phyloP scores from a whole-genome alignment of 1,140 invertebrate genomes.

The Procambarus virginalis region DNA sequence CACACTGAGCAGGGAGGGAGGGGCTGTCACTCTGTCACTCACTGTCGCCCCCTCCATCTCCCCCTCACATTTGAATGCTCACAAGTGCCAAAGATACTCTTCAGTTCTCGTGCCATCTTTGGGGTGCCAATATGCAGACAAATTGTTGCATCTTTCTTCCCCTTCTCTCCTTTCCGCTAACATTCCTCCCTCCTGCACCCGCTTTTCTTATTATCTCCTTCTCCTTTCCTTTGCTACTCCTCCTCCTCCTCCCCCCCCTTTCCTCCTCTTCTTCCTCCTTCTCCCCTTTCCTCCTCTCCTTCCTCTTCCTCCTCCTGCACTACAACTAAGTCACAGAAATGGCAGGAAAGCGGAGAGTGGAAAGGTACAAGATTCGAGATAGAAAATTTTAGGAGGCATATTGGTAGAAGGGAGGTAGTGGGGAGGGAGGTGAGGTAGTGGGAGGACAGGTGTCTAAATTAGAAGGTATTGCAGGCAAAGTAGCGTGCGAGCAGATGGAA shows the following conservation, averaged over 20 bases:
- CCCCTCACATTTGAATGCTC: background rate
- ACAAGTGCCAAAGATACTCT: conserved; percentile 1
- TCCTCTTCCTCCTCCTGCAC: too few relatives aligned
- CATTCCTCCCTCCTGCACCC: background rate
- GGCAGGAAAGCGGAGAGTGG: too few relatives aligned
- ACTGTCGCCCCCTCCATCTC: background rate
- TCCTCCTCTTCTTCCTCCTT: too few relatives aligned
- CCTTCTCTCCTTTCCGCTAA: background rate
- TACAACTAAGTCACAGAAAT: too few relatives aligned
- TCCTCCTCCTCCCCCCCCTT: background rate
- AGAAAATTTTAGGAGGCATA: too few relatives aligned
- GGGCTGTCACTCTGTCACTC: too few relatives aligned
- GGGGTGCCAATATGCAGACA: conserved; percentile 48
- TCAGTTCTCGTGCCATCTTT: background rate
- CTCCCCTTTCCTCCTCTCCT: too few relatives aligned
- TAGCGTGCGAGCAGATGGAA: conserved; percentile 5
- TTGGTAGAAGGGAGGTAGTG: background rate
- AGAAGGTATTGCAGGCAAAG: background rate
- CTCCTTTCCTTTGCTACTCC: background rate
- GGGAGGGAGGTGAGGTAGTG: conserved; percentile 1
- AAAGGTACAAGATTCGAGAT: too few relatives aligned
- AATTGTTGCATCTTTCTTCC: conserved; percentile 31
- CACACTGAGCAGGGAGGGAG: too few relatives aligned
- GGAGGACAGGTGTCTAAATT: background rate
- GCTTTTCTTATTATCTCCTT: background rate